Evolutionary conservation across 2,797 vertebrate genomes (phyloP).

Genomic region (Crenuchus spilurus): DNA sequence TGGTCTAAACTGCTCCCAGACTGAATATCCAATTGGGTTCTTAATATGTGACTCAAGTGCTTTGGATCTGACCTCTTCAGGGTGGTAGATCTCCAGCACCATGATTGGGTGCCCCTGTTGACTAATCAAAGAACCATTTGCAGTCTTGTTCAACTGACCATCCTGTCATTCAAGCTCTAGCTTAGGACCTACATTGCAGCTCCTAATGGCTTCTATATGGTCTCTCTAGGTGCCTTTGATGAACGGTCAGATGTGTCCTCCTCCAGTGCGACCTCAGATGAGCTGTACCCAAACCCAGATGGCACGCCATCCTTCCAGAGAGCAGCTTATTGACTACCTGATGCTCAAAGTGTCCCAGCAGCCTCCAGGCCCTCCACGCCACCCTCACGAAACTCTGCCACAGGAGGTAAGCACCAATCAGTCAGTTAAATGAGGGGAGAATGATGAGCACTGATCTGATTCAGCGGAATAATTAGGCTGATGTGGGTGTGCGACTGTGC

Average conservation of each 20-base stretch:
- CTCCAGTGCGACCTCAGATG: slow-evolving; percentile 83
- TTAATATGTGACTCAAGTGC: too few species aligned
- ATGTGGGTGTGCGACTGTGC: background rate
- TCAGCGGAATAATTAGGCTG: background rate
- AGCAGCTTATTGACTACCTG: slow-evolving; percentile 96
- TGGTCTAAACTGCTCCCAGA: too few species aligned
- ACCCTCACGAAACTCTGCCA: slow-evolving; percentile 81
- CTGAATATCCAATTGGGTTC: too few species aligned
- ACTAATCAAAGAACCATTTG: too few species aligned
- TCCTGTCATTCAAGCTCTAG: background rate
- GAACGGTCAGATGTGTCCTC: slow-evolving; percentile 91
- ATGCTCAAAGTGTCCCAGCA: slow-evolving; percentile 95
- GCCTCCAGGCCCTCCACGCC: slow-evolving; percentile 80
- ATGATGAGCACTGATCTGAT: background rate
- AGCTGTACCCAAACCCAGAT: slow-evolving; percentile 83
- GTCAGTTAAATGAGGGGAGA: too few species aligned
- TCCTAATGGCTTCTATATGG: slow-evolving; percentile 13
- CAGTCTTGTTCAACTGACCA: too few species aligned
- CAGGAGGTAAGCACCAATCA: slow-evolving; percentile 82
- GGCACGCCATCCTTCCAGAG: slow-evolving; percentile 92
- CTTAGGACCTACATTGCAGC: background rate
- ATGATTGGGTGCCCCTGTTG: too few species aligned
- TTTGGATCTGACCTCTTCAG: too few species aligned
- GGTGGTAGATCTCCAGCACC: too few species aligned
- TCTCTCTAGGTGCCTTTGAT: slow-evolving; percentile 88